phyloP scores from a whole-genome alignment of 2,888 invertebrate species.

The Pyrgus malvae region DNA sequence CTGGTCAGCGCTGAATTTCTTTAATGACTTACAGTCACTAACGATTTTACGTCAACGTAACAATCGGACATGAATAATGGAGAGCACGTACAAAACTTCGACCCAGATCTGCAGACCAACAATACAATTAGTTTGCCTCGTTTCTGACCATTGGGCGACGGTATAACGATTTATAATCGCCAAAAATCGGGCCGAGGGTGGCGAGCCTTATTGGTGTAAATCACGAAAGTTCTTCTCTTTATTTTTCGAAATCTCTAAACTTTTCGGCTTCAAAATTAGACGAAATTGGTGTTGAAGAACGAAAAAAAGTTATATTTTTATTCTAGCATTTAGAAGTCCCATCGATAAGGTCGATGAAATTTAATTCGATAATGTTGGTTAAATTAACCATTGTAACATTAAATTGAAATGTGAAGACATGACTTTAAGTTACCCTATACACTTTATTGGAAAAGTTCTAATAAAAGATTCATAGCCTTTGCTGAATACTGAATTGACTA shows the following conservation, averaged over 20 bases:
- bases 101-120: constrained; percentile 55
- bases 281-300: neutral
- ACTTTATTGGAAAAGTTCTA: too few species aligned
- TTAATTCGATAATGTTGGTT: too few species aligned
- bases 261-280: too few species aligned
- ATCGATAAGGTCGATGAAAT: too few species aligned
- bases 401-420: too few species aligned
- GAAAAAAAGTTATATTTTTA: too few species aligned
- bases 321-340: too few species aligned
- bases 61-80: constrained; percentile 74
- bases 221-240: constrained; percentile 4
- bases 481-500: too few species aligned
- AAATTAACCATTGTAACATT: too few species aligned
- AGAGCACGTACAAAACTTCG: constrained; percentile 53
- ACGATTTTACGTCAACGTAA: constrained; percentile 72
- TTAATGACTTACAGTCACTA: constrained; percentile 73
- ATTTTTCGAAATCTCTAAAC: neutral
- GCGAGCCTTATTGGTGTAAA: constrained; percentile 12
- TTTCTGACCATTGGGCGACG: constrained; percentile 35
- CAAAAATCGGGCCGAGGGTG: constrained; percentile 36
- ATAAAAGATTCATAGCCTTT: too few species aligned
- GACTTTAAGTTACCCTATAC: too few species aligned
- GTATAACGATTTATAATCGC: constrained; percentile 32
- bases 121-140: constrained; percentile 38
- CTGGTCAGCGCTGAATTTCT: constrained; percentile 46